Conservation (phyloP, 2,888 invertebrate species). For the Erebia epiphron region DNA sequence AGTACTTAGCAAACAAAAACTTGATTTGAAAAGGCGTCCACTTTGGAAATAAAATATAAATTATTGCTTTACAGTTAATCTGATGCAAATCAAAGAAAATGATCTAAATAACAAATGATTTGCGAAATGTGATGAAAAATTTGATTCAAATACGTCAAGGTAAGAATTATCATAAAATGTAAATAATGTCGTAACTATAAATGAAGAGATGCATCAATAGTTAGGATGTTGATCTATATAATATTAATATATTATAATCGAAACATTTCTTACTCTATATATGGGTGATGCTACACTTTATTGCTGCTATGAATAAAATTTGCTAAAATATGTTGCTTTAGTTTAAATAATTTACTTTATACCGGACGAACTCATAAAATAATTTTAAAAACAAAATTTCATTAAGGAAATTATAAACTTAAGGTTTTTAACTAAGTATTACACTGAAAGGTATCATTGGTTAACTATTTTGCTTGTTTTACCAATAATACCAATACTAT, state of each 20-base stretch:
- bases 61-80: conserved; percentile 10
- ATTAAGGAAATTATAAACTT: too few species aligned
- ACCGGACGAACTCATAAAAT: neutral
- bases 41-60: conserved; percentile 25
- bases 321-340: neutral
- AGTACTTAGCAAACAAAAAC: neutral
- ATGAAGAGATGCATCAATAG: conserved; percentile 8
- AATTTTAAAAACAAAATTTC: neutral
- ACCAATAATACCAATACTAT: too few species aligned
- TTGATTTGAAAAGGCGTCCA: conserved; percentile 16
- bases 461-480: too few species aligned
- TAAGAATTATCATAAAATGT: conserved; percentile 10
- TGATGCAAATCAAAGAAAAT: conserved; percentile 34
- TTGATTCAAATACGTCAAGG: conserved; percentile 19
- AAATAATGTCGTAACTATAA: conserved; percentile 10
- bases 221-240: neutral
- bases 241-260: conserved; percentile 17
- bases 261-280: conserved; percentile 21
- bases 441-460: too few species aligned
- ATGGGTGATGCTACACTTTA: conserved; percentile 6
- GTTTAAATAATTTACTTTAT: too few species aligned
- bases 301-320: neutral
- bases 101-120: conserved; percentile 33
- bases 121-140: conserved; percentile 27
- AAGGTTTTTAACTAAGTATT: too few species aligned